phyloP scores from a whole-genome alignment of 1,140 invertebrate genomes.

The Leptinotarsa texana region DNA sequence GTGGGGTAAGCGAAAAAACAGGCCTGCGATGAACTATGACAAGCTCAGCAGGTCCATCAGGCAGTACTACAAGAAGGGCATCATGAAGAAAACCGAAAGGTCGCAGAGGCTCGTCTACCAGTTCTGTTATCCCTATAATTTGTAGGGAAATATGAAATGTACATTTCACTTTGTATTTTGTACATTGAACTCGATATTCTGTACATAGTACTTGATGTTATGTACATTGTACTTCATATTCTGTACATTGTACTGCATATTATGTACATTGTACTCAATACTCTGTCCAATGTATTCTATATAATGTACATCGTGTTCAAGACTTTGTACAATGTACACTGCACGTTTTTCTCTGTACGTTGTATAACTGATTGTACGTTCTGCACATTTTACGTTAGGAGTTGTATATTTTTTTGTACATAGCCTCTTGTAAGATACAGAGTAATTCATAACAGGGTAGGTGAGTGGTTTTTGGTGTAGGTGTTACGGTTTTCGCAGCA shows the following conservation, averaged over 20 bases:
- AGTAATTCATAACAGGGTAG: constrained; percentile 12
- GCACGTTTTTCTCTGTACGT: not conserved
- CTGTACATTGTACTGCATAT: not conserved
- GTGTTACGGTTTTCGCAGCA: constrained; percentile 38
- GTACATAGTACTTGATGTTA: not conserved
- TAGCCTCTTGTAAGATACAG: constrained; percentile 21
- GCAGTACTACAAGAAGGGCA: constrained; percentile 99
- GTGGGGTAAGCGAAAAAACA: constrained; percentile 97
- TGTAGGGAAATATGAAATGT: constrained; percentile 60
- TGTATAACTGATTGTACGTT: constrained; percentile 30
- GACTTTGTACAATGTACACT: not conserved
- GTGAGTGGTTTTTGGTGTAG: constrained; percentile 33
- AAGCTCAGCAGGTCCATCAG: constrained; percentile 96
- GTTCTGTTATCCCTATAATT: constrained; percentile 93
- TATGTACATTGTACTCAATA: not conserved
- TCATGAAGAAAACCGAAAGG: constrained; percentile 99
- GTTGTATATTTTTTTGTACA: constrained; percentile 26
- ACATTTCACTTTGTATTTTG: not conserved
- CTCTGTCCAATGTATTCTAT: not conserved
- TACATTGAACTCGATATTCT: not conserved
- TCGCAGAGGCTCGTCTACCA: constrained; percentile 98
- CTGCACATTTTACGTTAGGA: constrained; percentile 13
- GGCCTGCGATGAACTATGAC: constrained; percentile 99
- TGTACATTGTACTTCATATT: not conserved
- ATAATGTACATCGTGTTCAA: not conserved